Evolutionary conservation across 2,797 vertebrate species (phyloP).

Genomic region (Mormyrops attenuatus): DNA sequence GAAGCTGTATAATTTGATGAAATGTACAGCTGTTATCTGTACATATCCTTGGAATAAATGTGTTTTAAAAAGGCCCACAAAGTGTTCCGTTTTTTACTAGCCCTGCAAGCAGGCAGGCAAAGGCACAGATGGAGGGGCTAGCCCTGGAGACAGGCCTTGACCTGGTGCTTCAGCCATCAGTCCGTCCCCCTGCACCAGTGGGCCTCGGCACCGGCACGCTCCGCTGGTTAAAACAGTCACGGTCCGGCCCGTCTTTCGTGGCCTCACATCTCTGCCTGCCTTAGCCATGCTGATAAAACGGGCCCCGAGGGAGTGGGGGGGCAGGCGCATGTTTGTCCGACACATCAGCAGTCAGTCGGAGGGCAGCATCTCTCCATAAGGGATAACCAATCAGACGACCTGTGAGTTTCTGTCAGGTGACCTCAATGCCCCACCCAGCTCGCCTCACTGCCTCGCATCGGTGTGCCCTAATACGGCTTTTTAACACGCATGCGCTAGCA

Average conservation of each 20-base stretch:
- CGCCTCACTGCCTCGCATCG: background rate
- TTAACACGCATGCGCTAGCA: background rate
- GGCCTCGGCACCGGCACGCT: background rate
- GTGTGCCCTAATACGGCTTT: background rate
- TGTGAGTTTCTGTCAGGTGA: background rate
- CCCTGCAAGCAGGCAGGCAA: background rate
- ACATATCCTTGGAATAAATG: background rate
- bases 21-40: background rate
- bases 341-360: conserved; percentile 9
- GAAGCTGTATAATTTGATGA: background rate
- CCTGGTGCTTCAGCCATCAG: background rate
- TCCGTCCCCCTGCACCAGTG: background rate
- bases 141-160: conserved; percentile 10
- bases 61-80: background rate
- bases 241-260: background rate
- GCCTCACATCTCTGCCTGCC: background rate
- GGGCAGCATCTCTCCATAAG: background rate
- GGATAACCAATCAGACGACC: conserved; percentile 8
- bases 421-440: background rate
- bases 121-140: background rate
- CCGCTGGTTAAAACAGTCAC: background rate
- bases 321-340: conserved; percentile 2
- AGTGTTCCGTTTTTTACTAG: background rate
- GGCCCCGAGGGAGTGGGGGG: background rate
- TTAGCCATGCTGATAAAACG: background rate